phyloP scores from a whole-genome alignment of 1,140 invertebrate genomes.

The Rhagoletis zephyria region DNA sequence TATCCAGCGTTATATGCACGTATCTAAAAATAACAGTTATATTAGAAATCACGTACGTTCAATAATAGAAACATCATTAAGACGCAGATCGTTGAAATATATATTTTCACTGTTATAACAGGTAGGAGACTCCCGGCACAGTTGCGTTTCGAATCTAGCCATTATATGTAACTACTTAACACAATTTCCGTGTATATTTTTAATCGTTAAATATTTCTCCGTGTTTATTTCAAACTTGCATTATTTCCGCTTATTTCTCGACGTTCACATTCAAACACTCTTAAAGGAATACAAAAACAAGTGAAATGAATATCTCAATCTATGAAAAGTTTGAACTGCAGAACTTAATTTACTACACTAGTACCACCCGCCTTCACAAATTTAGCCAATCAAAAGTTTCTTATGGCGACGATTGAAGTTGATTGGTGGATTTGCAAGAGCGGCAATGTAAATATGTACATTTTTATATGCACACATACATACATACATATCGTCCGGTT shows the following conservation, averaged over 20 bases:
- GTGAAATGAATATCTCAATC: not conserved
- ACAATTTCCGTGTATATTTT: not conserved
- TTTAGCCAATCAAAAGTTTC: not conserved
- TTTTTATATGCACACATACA: too few relatives aligned
- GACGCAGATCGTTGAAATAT: constrained; percentile 37
- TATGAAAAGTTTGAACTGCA: not conserved
- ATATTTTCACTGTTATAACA: constrained; percentile 39
- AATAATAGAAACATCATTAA: constrained; percentile 18
- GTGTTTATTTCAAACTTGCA: not conserved
- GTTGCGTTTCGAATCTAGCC: constrained; percentile 34
- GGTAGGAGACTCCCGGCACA: not conserved
- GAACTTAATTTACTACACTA: not conserved
- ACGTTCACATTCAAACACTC: not conserved
- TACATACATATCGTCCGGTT: too few relatives aligned
- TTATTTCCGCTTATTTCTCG: not conserved
- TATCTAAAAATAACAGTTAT: not conserved
- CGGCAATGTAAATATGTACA: too few relatives aligned
- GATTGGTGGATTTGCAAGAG: not conserved
- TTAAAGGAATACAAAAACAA: constrained; percentile 1
- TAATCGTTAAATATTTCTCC: constrained; percentile 1
- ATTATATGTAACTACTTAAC: constrained; percentile 23
- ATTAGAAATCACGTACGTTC: constrained; percentile 17
- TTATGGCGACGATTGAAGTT: not conserved
- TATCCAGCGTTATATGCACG: too few relatives aligned
- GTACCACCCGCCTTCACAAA: not conserved